Conservation (phyloP, 2,797 vertebrate genomes). For the Cynopterus sphinx region DNA sequence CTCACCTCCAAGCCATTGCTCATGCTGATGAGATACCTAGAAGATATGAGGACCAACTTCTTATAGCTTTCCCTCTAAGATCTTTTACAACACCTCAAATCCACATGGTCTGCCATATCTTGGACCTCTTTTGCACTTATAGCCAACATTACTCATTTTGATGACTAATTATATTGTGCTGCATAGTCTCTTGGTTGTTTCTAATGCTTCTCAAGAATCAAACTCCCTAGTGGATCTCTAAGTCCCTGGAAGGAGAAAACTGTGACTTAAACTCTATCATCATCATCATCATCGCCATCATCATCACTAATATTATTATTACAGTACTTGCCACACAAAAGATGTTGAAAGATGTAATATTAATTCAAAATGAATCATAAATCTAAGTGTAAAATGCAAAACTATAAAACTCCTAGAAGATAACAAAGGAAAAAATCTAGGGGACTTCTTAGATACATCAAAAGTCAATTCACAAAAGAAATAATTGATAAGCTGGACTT, state of each 20-base stretch:
- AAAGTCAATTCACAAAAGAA: neutral
- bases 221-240: neutral
- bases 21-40: neutral
- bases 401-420: neutral
- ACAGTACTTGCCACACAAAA: neutral
- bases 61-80: neutral
- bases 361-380: neutral
- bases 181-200: neutral
- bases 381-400: neutral
- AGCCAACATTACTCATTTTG: neutral
- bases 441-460: neutral
- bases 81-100: neutral
- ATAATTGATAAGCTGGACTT: neutral
- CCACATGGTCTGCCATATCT: neutral
- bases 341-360: conserved; percentile 7
- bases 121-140: neutral
- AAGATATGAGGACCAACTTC: neutral
- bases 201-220: neutral
- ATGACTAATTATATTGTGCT: neutral
- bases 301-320: neutral
- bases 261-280: neutral
- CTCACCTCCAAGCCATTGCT: neutral
- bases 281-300: no score
- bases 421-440: neutral
- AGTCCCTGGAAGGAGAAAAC: neutral